Base-by-base conservation (phyloP, 2,888 invertebrate genomes). In the Ischnus inquisitorius region DNA sequence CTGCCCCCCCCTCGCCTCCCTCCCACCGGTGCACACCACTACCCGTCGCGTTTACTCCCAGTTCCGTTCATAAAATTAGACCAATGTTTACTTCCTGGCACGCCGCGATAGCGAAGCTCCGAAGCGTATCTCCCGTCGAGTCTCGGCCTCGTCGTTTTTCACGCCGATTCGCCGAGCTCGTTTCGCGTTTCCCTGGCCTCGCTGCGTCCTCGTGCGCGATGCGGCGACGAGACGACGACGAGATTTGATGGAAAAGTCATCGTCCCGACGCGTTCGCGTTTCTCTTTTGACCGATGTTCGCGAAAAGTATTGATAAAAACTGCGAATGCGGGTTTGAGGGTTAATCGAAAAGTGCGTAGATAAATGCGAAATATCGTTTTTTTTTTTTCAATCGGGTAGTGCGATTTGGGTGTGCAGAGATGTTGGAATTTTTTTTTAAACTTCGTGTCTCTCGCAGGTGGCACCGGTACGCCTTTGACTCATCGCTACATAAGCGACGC, bases 21-120 rank as follows among this genome's bases (percentile, higher is more conserved):
- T 68, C 71, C 82, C 83, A 41, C 82, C 46, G 60, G 43, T 39
- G 74, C 14, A n/a, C 46, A 8, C 68, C 74, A 64, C 79, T 76
- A 81, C 43, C 74, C 46, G 41, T 78, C 69, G 78, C 41, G 16
- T 85, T 82, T 82, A 41, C 82, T 82, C 68, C 71, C 71, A 79
- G 75, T 69, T 88, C 77, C 87, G 88, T 89, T 90, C 88, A 88
- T 90, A 88, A 90, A 90, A 87, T 89, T 89, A 88, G 85, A 87
- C 85, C 88, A 86, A 89, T 89, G 90, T 91, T 91, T 90, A 90
- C 88, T 90, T 90, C 88, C 88, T 88, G 88, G 34, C 85, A 78
- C 69, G 67, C 48, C 77, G 77, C 76, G 79, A 85, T 75, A 85
- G 72, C 80, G 79, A 54, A 54, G 22, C 54, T 54, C 10, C 22